Base-by-base conservation (phyloP, 2,797 vertebrate species). In the Epinephelus coioides region DNA sequence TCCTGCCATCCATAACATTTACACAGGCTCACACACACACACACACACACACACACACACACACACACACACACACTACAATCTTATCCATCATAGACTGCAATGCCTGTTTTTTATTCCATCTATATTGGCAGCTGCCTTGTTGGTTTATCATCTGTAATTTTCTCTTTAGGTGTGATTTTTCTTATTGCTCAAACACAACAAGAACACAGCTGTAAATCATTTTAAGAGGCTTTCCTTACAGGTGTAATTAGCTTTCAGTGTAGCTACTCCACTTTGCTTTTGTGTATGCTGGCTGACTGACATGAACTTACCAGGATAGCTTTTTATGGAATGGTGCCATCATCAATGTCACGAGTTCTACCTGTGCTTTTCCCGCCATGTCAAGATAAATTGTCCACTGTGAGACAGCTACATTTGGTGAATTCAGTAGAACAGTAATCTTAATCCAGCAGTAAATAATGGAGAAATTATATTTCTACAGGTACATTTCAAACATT, bases 181-280 rank as follows among this genome's bases (percentile, higher is more conserved):
- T 50, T 27, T 71, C 27, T 34, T n/a, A 64, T 50, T 64, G 47
- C 43, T 68, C 49, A 40, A n/a, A 18, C 38, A 63, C n/a, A 53
- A 57, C 50, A 71, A 43, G 19, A 43, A 50, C 44, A 53, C 57
- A 18, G 68, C 53, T 47, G 70, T 59, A 85, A 56, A 76, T 53
- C 78, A 74, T 69, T 69, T 62, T 40, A 46, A 47, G 59, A 69
- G 43, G 11, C 17, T 23, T 46, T 30, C 27, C 40, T 40, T 17
- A 17, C 18, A 17, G 47, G 19, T 23, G 19, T 55, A 69, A 64
- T 76, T 69, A 73, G 46, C 25, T n/a, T 53, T 76, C 25, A 17
- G 17, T 56, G 57, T n/a, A 40, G 47, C 13, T 43, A 21, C 21
- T 59, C 25, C n/a, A 43, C 19, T 51, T 34, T 30, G 12, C 34